phyloP scores from a whole-genome alignment of 2,113 vertebrate species.

The Indicator maculatus region DNA sequence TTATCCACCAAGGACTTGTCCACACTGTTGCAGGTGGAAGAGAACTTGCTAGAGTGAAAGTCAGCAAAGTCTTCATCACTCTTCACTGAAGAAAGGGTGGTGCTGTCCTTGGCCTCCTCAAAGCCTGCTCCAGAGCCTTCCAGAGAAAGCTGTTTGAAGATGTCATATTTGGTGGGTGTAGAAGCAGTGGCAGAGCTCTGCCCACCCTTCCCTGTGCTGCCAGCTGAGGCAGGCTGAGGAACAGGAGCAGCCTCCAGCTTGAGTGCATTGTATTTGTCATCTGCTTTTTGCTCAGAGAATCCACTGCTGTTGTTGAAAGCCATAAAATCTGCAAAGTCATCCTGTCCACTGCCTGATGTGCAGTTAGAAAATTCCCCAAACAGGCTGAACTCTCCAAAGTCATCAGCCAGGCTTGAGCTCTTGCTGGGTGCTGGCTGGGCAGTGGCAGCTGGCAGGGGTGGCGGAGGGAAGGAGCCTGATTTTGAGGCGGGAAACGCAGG shows the following conservation, averaged over 20 bases:
- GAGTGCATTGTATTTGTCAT: conserved; percentile 66
- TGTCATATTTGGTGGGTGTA: conserved; percentile 83
- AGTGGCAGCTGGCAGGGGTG: conserved; percentile 21
- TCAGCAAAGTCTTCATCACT: conserved; percentile 94
- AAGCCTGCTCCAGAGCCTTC: conserved; percentile 80
- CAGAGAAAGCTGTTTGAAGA: conserved; percentile 91
- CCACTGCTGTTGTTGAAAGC: conserved; percentile 86
- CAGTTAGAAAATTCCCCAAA: conserved; percentile 85
- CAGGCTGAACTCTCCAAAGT: conserved; percentile 94
- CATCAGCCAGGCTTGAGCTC: conserved; percentile 79
- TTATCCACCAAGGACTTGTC: conserved; percentile 94
- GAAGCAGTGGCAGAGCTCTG: conserved; percentile 58
- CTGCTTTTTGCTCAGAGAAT: conserved; percentile 73
- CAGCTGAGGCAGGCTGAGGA: conserved; percentile 51
- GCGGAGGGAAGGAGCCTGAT: conserved; percentile 32
- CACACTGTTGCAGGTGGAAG: conserved; percentile 76
- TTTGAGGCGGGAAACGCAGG: conserved; percentile 65
- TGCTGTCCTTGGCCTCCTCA: conserved; percentile 86
- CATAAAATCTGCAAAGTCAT: conserved; percentile 98
- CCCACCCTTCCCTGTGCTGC: conserved; percentile 53
- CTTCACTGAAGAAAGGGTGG: conserved; percentile 72
- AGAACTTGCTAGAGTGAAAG: conserved; percentile 92
- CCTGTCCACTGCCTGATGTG: conserved; percentile 75
- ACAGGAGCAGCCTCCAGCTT: conserved; percentile 62
- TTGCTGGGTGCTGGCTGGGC: conserved; percentile 67